Evolutionary conservation across 2,888 invertebrate genomes (phyloP), one percentile per base, ranked within the genome.

Genomic region (Caenorhabditis wallacei): DNA sequence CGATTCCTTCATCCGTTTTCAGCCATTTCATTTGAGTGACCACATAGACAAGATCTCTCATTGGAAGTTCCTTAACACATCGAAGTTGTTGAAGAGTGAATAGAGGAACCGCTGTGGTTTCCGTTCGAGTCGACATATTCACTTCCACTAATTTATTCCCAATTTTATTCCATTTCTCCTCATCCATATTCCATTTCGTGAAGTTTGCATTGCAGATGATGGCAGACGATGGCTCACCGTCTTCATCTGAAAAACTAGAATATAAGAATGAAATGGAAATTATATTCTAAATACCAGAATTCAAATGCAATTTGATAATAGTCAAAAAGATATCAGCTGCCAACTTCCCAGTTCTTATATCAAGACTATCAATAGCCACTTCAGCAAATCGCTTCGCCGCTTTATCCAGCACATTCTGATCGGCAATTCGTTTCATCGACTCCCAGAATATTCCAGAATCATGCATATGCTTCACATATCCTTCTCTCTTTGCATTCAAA

Each of bases 21-120:
- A 69, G 10, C 5, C 16, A 26, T 7, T 69, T 53, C 63, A 63
- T 30, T 10, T 69, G 69, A 18, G 61, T 53, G 2, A 63, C 63
- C 11, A 63, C 18, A 11, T 78, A 78, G 24, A 70, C 24, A 30
- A 78, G 22, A 11, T 69, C 78, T 26, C 54, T 13, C 43, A 54
- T 43, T 11, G 69, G 18, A n/a, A 78, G 69, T 30, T 37, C 24
- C 13, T 61, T 54, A 3, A 43, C 40, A 16, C 2, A 20, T 10
- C 51, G 18, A 10, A 78, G n/a, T n/a, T 78, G 78, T 22, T 51
- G 24, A 8, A 69, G 43, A 26, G 78, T 69, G 54, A 69, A 63
- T 7, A 78, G 30, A 1, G 66, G 40, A 0, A 63, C 18, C 2
- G 18, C 7, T 10, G 53, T 11, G 3, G 2, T 5, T 8, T 53